These are phyloP conservation scores for Cryptoprocta ferox DNA, from an alignment of 2,797 vertebrate genomes.

Conservation along the genomic window DNA sequence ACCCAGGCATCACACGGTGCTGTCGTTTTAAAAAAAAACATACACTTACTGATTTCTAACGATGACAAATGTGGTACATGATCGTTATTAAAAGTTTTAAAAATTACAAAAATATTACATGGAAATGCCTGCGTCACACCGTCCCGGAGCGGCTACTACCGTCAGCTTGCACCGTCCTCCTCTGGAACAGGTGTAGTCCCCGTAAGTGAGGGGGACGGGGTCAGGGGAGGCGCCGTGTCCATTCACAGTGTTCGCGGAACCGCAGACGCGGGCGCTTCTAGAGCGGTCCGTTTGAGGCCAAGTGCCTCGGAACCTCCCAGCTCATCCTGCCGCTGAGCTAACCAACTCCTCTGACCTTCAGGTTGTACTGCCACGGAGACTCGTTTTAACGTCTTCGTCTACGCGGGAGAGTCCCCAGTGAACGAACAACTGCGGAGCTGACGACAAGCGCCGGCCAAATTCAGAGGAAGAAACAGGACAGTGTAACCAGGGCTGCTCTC, in stretches of 20 bases:
- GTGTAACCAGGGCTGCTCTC: background rate
- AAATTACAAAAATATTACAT: background rate
- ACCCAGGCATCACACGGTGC: too few species aligned
- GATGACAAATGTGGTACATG: background rate
- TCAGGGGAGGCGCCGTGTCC: background rate
- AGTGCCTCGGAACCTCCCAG: background rate
- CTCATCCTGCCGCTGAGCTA: background rate
- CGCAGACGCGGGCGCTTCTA: accelerated
- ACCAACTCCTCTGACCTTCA: background rate
- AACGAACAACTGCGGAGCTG: too few species aligned
- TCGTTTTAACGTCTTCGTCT: background rate
- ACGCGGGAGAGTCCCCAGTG: background rate
- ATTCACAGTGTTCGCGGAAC: background rate
- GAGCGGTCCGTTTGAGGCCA: background rate
- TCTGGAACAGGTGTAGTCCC: background rate
- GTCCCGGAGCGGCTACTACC: too few species aligned
- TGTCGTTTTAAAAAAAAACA: background rate
- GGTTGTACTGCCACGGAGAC: background rate
- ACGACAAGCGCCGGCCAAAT: background rate
- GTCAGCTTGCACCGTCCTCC: too few species aligned
- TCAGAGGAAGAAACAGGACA: background rate
- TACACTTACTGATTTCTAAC: background rate
- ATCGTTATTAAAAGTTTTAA: background rate
- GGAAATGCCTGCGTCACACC: too few species aligned
- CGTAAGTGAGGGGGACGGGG: background rate